Evolutionary conservation across 2,113 vertebrate genomes (phyloP).

Genomic region (Erpornis zantholeuca): DNA sequence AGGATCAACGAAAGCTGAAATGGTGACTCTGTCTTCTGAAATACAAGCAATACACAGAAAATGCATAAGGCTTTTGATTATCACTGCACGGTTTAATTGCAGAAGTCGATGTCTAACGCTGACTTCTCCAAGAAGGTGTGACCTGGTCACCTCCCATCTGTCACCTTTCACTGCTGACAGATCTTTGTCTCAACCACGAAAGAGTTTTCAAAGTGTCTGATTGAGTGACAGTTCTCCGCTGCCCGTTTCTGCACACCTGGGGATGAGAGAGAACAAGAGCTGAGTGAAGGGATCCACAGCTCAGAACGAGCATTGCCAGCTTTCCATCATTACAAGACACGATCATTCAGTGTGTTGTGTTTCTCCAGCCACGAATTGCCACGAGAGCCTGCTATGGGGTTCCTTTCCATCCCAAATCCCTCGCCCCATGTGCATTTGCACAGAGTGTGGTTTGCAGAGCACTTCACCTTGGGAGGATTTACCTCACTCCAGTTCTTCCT

Average conservation of each 20-base stretch:
- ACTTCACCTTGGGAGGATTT: not conserved
- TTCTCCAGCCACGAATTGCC: not conserved
- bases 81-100: conserved; percentile 69
- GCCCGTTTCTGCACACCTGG: conserved; percentile 88
- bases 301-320: not conserved
- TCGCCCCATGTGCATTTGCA: not conserved
- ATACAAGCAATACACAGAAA: conserved; percentile 73
- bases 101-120: conserved; percentile 53
- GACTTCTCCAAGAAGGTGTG: conserved; percentile 52
- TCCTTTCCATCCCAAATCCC: not conserved
- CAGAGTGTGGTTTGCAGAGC: rapidly evolving
- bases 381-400: rapidly evolving
- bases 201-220: conserved; percentile 91
- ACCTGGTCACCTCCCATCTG: conserved; percentile 21
- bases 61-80: conserved; percentile 79
- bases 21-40: conserved; percentile 51
- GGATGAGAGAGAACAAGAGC: not conserved
- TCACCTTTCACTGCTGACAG: conserved; percentile 80
- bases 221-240: conserved; percentile 83
- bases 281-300: not conserved
- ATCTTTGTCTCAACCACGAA: conserved; percentile 91
- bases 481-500: not conserved
- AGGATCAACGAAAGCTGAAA: conserved; percentile 53
- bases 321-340: not conserved
- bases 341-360: rapidly evolving